These are phyloP conservation scores for Ashinkailepas kermadecensis DNA, from an alignment of 2,888 invertebrate genomes.

Conservation along the genomic window DNA sequence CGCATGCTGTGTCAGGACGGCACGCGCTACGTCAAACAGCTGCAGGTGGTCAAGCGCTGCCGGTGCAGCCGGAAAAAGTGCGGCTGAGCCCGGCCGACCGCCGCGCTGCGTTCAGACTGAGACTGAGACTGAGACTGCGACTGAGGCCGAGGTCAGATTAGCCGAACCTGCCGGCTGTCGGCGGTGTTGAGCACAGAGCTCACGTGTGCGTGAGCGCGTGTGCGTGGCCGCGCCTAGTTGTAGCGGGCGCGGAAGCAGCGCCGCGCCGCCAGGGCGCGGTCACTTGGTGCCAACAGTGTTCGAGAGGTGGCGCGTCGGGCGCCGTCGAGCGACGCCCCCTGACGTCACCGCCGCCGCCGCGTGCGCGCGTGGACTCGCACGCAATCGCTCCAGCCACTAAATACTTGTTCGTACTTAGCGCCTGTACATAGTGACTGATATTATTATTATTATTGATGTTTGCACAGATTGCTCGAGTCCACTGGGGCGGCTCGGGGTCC, in stretches of 20 bases:
- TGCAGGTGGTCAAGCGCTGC: conserved; percentile 94
- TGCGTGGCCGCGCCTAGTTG: too few relatives aligned
- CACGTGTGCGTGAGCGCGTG: too few relatives aligned
- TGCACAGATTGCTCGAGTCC: background rate
- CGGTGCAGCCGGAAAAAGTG: conserved; percentile 32
- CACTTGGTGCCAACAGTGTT: too few relatives aligned
- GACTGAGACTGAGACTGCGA: too few relatives aligned
- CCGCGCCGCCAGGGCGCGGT: too few relatives aligned
- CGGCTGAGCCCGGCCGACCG: conserved; percentile 27
- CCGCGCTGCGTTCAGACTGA: too few relatives aligned
- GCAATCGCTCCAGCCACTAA: conserved; percentile 15
- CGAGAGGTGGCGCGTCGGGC: too few relatives aligned
- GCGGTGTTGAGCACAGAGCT: too few relatives aligned
- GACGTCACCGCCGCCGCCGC: background rate
- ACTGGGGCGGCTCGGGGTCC: background rate
- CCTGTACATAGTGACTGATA: conserved; percentile 10
- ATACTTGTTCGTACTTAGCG: conserved; percentile 13
- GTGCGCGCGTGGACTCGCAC: background rate
- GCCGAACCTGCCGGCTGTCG: background rate
- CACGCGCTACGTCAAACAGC: conserved; percentile 86
- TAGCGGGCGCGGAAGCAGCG: too few relatives aligned
- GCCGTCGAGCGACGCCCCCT: too few relatives aligned
- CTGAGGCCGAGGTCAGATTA: too few relatives aligned
- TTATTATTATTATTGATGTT: conserved; percentile 3
- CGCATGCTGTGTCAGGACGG: conserved; percentile 88